Evolutionary conservation across 2,888 invertebrate genomes (phyloP).

Genomic region (Nebria salina): DNA sequence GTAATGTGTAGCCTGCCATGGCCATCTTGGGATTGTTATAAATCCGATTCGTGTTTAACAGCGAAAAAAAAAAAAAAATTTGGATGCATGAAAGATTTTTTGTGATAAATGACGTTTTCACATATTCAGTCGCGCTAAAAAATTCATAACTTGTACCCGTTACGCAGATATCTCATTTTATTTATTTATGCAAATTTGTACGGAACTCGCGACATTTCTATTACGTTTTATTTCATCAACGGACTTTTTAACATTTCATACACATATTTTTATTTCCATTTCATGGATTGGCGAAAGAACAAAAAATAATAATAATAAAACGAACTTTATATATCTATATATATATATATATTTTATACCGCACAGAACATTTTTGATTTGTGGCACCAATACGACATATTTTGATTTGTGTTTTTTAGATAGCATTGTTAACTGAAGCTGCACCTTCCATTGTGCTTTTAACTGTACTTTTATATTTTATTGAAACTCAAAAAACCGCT

Average conservation of each 20-base stretch:
- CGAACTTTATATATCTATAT: no score
- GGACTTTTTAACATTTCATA: background rate
- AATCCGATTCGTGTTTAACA: no score
- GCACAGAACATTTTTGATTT: background rate
- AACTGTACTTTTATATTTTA: background rate
- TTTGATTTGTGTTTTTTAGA: background rate
- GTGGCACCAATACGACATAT: background rate
- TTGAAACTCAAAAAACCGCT: background rate
- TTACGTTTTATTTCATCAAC: background rate
- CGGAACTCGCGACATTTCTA: background rate
- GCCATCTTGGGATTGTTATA: no score
- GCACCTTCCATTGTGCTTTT: background rate
- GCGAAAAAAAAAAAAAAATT: no score
- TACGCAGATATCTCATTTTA: background rate
- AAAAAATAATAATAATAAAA: background rate
- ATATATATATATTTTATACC: background rate
- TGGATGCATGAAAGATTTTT: background rate
- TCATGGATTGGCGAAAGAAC: background rate
- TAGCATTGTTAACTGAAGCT: background rate
- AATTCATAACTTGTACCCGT: background rate
- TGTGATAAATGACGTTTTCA: background rate
- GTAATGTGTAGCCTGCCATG: no score
- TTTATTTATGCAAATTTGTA: background rate
- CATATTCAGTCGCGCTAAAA: background rate
- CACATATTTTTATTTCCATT: background rate